phyloP scores from a whole-genome alignment of 1,140 invertebrate genomes.

The Neodiprion lecontei region DNA sequence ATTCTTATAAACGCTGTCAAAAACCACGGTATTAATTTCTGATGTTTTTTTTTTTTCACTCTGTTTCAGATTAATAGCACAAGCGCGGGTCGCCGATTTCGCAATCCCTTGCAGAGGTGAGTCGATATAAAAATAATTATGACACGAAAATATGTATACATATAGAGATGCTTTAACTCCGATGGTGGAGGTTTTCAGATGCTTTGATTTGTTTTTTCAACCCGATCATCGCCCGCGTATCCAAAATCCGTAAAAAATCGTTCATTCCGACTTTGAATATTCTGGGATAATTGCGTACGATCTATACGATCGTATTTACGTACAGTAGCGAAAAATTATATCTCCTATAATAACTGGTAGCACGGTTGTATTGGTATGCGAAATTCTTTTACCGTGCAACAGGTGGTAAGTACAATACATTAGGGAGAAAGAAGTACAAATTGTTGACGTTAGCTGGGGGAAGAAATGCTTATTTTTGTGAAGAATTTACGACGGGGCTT shows the following conservation, averaged over 20 bases:
- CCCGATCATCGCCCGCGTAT: no score
- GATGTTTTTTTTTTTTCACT: background rate
- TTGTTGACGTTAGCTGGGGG: background rate
- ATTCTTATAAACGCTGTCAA: background rate
- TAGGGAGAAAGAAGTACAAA: background rate
- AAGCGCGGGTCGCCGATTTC: slow-evolving; percentile 36
- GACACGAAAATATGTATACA: background rate
- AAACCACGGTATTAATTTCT: background rate
- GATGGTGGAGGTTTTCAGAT: background rate
- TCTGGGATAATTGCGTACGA: no score
- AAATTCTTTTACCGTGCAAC: slow-evolving; percentile 1
- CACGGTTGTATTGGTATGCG: background rate
- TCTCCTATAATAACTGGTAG: no score
- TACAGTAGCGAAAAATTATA: no score
- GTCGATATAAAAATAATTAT: slow-evolving; percentile 17
- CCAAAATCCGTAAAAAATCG: no score
- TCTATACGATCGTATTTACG: no score
- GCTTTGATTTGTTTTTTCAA: background rate
- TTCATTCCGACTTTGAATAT: no score
- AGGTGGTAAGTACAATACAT: slow-evolving; percentile 1
- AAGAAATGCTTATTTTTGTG: background rate
- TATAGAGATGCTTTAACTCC: background rate
- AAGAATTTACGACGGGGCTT: no score
- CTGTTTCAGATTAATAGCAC: slow-evolving; percentile 45
- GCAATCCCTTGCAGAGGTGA: slow-evolving; percentile 41